These are phyloP conservation scores for Vulpes vulpes DNA, from an alignment of 2,113 vertebrate species.

Conservation along the genomic window DNA sequence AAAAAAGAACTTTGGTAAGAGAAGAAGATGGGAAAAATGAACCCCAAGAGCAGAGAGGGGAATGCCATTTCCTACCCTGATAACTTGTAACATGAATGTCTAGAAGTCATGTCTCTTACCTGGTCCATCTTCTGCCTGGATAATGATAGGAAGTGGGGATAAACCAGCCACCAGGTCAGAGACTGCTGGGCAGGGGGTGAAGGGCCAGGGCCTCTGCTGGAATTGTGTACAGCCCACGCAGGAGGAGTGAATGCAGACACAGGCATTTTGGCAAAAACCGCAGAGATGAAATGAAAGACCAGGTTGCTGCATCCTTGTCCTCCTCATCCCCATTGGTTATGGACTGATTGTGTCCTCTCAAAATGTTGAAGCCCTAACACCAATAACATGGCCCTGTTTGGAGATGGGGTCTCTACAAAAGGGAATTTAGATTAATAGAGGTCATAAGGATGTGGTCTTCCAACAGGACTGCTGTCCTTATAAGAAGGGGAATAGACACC, in stretches of 20 bases:
- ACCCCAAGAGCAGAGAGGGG: neutral
- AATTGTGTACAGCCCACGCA: rapidly evolving
- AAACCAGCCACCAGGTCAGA: neutral
- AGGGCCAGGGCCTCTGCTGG: neutral
- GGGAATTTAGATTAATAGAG: neutral
- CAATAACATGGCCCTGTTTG: neutral
- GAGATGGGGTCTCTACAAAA: neutral
- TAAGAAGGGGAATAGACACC: neutral
- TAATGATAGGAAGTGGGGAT: neutral
- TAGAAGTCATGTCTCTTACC: neutral
- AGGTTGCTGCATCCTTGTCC: neutral
- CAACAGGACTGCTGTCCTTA: neutral
- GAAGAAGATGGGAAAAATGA: neutral
- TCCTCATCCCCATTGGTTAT: too few species aligned
- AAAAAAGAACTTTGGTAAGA: neutral
- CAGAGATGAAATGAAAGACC: neutral
- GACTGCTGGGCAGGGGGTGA: neutral
- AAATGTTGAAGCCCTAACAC: neutral
- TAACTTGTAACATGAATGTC: neutral
- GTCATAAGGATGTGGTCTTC: neutral
- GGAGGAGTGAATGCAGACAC: rapidly evolving
- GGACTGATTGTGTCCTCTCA: neutral
- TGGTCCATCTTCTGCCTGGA: neutral
- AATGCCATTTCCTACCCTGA: neutral
- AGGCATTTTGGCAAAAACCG: neutral